phyloP scores from a whole-genome alignment of 2,888 invertebrate genomes.

The Chrysolina haemoptera region DNA sequence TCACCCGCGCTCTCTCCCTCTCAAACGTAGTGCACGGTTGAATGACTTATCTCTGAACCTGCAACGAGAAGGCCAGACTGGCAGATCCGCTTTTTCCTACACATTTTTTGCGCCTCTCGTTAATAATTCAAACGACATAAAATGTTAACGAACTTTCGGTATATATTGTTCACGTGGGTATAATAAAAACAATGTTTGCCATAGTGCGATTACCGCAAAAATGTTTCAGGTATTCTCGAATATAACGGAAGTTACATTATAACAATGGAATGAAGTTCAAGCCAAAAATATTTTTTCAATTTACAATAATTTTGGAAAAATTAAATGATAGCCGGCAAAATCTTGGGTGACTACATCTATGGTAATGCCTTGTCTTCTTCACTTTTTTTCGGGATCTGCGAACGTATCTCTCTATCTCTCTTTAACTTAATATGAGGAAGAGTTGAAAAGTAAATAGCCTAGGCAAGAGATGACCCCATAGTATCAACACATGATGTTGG shows the following conservation, averaged over 20 bases:
- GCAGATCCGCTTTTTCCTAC: conserved; percentile 33
- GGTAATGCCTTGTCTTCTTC: too few relatives aligned
- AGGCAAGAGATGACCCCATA: too few relatives aligned
- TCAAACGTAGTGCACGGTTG: conserved; percentile 39
- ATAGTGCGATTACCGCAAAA: neutral
- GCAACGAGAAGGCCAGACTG: conserved; percentile 39
- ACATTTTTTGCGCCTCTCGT: conserved; percentile 27
- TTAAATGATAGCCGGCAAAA: too few relatives aligned
- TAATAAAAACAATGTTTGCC: neutral
- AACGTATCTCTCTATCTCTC: too few relatives aligned
- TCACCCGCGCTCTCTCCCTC: conserved; percentile 10
- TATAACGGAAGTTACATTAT: neutral
- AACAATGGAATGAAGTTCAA: neutral
- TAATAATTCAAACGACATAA: conserved; percentile 39
- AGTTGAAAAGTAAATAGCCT: too few relatives aligned
- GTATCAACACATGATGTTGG: too few relatives aligned
- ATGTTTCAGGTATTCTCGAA: neutral
- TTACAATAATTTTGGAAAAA: too few relatives aligned
- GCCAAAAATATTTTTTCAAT: too few relatives aligned
- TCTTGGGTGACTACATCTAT: too few relatives aligned
- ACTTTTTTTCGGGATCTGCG: too few relatives aligned
- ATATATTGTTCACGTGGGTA: conserved; percentile 15
- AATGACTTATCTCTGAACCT: conserved; percentile 43
- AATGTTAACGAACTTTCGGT: conserved; percentile 37
- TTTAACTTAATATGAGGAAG: too few relatives aligned